Evolutionary conservation across 2,113 vertebrate genomes (phyloP).

Genomic region (Falco punctatus): DNA sequence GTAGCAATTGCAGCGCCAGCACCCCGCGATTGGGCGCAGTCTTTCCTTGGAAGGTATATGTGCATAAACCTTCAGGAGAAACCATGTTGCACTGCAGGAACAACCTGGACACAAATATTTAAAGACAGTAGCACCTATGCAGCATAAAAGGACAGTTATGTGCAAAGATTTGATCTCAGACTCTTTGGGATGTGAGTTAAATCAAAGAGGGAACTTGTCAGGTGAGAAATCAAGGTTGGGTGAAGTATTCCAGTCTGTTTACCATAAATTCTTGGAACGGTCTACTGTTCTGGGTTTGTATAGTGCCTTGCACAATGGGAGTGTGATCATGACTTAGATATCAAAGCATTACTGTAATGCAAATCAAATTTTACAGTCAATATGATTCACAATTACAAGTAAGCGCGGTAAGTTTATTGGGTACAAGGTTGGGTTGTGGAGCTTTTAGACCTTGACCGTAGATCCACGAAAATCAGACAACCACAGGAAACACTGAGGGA

Average conservation of each 20-base stretch:
- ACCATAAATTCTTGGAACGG: not conserved
- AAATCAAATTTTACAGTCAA: not conserved
- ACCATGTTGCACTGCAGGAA: not conserved
- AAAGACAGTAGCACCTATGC: too few relatives aligned
- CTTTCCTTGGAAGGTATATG: not conserved
- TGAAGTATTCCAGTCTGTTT: not conserved
- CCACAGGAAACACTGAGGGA: not conserved
- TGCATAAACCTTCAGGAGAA: not conserved
- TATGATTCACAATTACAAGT: not conserved
- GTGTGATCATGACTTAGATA: not conserved
- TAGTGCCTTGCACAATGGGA: not conserved
- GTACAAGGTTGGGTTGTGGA: not conserved
- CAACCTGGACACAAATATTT: not conserved
- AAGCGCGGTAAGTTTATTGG: not conserved
- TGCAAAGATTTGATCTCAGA: not conserved
- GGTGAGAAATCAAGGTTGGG: not conserved
- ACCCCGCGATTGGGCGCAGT: rapidly evolving
- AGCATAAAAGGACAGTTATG: not conserved
- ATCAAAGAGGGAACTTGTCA: not conserved
- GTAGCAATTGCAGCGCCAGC: not conserved
- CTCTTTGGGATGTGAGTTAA: not conserved
- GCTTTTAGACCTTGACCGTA: not conserved
- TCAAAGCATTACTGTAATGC: not conserved
- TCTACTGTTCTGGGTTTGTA: not conserved
- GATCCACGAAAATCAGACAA: not conserved